These are phyloP conservation scores for Adelges cooleyi DNA, from an alignment of 1,140 invertebrate species.

Conservation along the genomic window DNA sequence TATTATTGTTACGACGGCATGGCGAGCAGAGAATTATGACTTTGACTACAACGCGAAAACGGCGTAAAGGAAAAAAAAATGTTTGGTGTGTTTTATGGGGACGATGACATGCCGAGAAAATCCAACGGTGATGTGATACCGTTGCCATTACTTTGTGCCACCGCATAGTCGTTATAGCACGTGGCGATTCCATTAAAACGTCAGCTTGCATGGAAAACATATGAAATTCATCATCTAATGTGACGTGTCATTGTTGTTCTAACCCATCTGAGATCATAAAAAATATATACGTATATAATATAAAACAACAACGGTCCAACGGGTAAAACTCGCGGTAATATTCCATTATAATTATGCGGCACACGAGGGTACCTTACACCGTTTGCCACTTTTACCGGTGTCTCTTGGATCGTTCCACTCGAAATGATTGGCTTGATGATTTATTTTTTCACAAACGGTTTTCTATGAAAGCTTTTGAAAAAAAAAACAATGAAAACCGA, in stretches of 20 bases:
- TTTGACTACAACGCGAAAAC: too few species aligned
- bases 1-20: too few species aligned
- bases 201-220: slow-evolving; percentile 2
- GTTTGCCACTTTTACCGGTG: not conserved
- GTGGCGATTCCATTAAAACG: slow-evolving; percentile 6
- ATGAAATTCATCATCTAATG: slow-evolving; percentile 18
- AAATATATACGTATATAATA: not conserved
- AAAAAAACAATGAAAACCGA: too few species aligned
- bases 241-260: not conserved
- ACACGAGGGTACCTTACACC: not conserved
- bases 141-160: too few species aligned
- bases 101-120: too few species aligned
- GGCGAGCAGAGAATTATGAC: too few species aligned
- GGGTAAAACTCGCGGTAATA: not conserved
- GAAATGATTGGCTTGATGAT: slow-evolving; percentile 1
- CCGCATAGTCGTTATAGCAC: too few species aligned
- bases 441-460: too few species aligned
- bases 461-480: too few species aligned
- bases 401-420: not conserved
- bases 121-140: too few species aligned
- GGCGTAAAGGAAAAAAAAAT: too few species aligned
- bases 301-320: not conserved
- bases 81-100: too few species aligned
- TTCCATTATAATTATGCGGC: slow-evolving; percentile 3
- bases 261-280: not conserved